Base-by-base conservation (phyloP, 2,888 invertebrate species). In the Callyntrura sp. region DNA sequence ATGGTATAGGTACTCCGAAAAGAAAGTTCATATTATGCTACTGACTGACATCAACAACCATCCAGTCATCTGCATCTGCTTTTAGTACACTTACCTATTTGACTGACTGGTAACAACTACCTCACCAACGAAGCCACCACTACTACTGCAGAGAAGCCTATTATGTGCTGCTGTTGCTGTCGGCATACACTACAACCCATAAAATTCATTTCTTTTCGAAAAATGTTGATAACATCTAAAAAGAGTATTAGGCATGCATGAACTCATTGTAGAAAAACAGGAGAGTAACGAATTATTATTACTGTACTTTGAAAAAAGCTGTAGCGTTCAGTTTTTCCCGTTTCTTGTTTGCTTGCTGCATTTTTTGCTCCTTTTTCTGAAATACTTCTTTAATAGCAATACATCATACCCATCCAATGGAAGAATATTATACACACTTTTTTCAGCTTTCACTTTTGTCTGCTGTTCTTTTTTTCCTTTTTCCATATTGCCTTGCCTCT, bases 401-500 rank as follows among this genome's bases (percentile, higher is more conserved):
- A 62, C 28, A 65, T 20, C 65, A 65, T 65, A 23, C 25, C 20
- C 17, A 65, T 65, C 17, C 25, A 4, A 65, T 17, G 12, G 25
- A 6, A 25, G 45, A 60, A 78, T 83, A 83, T 68, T 60, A 48
- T 76, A 57, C 14, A 55, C 8, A 65, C 62, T 78, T 86, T 83
- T 86, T 28, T 45, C 62, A 55, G 51, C 78, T 65, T 78, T 86
- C 60, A 55, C 79, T 78, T 86, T 83, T 83, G 62, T 82, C 62
- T 83, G 35, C 78, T 60, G 60, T 20, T 62, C 25, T 62, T 62
- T 55, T 51, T 20, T 62, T 11, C 23, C 12, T 68, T 68, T 68
- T 28, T 68, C 35, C 35, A 35, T 28, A n/a, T n/a, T 68, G 60
- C 60, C 1, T 8, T 51, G 12, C 51, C 51, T n/a, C n/a, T 14